These are phyloP conservation scores for Artibeus jamaicensis DNA, from an alignment of 2,797 vertebrate species.

Conservation along the genomic window DNA sequence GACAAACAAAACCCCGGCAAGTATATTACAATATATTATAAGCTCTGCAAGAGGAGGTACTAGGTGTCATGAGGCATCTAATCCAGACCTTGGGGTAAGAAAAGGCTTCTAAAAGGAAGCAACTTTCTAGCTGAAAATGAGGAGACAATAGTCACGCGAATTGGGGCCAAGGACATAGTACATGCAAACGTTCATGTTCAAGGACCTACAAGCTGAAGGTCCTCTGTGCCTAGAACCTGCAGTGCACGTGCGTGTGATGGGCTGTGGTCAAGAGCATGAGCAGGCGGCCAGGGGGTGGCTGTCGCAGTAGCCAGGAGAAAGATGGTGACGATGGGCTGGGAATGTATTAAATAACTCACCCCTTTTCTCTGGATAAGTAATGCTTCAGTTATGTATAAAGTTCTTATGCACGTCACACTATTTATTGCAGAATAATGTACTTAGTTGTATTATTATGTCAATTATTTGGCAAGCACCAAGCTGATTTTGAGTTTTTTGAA, in stretches of 20 bases:
- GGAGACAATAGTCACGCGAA: not conserved
- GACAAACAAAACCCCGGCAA: not conserved
- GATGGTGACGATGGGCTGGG: not conserved
- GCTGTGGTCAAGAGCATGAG: rapidly evolving
- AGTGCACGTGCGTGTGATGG: no score
- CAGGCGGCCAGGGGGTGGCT: not conserved
- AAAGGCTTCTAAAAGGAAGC: not conserved
- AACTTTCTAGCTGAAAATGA: not conserved
- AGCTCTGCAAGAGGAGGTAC: not conserved
- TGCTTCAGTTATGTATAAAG: not conserved
- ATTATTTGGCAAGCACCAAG: not conserved
- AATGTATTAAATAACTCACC: not conserved
- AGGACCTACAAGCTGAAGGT: not conserved
- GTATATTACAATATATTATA: not conserved
- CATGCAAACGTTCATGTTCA: not conserved
- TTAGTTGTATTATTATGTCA: not conserved
- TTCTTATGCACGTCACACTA: not conserved
- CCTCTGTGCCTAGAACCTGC: no score
- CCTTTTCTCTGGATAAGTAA: not conserved
- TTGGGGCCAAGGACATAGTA: not conserved
- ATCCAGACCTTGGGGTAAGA: not conserved
- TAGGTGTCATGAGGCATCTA: not conserved
- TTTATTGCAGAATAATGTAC: not conserved
- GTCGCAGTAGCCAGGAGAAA: not conserved
- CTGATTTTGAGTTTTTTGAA: not conserved